A percentile compares a stretch with the other conserved stretches of the same genome.
phyloP scores from a whole-genome alignment of 2,113 vertebrate genomes.

The Spheniscus mendiculus region DNA sequence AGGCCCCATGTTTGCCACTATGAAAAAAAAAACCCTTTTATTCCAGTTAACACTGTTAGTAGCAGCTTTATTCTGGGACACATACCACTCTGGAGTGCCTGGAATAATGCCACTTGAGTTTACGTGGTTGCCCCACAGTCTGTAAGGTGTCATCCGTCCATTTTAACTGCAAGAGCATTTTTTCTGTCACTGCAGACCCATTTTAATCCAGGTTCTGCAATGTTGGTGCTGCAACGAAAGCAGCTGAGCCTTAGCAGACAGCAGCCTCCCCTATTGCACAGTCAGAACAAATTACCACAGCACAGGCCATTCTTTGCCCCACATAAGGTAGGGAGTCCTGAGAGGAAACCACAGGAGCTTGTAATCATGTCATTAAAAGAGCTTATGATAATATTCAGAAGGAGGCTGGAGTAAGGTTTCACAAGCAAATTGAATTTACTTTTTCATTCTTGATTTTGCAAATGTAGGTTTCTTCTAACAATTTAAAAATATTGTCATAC shows the following conservation, averaged over 20 bases:
- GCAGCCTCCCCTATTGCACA: neutral
- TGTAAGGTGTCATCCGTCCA: neutral
- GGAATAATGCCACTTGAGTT: neutral
- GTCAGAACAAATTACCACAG: neutral
- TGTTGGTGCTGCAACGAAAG: neutral
- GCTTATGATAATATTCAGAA: neutral
- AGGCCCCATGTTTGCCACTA: neutral
- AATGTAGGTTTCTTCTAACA: neutral
- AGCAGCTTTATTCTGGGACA: neutral
- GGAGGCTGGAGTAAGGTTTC: neutral
- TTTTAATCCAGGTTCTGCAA: neutral
- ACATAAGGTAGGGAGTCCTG: neutral
- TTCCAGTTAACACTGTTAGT: neutral
- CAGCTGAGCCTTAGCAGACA: neutral
- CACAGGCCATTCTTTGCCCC: neutral
- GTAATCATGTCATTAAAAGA: neutral
- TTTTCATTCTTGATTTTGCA: neutral
- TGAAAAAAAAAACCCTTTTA: neutral
- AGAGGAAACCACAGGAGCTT: neutral
- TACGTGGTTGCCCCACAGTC: neutral
- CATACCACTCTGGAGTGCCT: neutral
- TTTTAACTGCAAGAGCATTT: neutral
- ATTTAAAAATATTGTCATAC: neutral
- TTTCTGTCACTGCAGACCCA: neutral
- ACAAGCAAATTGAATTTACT: neutral